Percentiles rank a stretch among this genome's conserved stretches.
These are phyloP conservation scores for Deilephila porcellus DNA, from an alignment of 2,888 invertebrate genomes.

Conservation along the genomic window DNA sequence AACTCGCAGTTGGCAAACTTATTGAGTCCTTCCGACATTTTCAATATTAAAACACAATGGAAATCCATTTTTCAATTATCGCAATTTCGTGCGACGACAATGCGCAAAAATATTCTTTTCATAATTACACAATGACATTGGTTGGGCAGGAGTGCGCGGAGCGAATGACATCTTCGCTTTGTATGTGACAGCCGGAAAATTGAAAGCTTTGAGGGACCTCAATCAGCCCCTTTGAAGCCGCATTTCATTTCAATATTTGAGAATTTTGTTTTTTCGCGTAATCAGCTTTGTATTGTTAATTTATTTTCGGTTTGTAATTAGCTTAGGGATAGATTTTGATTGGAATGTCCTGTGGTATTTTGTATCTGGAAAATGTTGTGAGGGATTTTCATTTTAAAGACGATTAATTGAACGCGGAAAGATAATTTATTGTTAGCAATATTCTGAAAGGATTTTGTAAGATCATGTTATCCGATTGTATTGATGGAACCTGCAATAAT, in stretches of 20 bases:
- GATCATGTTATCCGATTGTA: too few species aligned
- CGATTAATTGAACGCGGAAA: too few species aligned
- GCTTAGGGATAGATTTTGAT: background rate
- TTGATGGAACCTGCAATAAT: too few species aligned
- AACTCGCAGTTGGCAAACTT: background rate
- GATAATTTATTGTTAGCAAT: too few species aligned
- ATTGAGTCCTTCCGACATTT: background rate
- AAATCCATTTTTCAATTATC: slow-evolving; percentile 21
- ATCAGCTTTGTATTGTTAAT: background rate
- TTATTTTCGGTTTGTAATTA: background rate
- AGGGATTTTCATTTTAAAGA: too few species aligned
- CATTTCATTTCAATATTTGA: slow-evolving; percentile 30
- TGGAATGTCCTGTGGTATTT: too few species aligned
- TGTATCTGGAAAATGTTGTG: too few species aligned
- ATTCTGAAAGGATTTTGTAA: too few species aligned
- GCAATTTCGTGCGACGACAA: slow-evolving; percentile 13
- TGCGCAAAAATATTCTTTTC: slow-evolving; percentile 21
- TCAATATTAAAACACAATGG: slow-evolving; percentile 16
- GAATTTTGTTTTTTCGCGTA: background rate
- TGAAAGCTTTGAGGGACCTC: slow-evolving; percentile 67
- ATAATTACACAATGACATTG: slow-evolving; percentile 26
- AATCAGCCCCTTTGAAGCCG: slow-evolving; percentile 54
- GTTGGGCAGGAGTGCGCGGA: slow-evolving; percentile 7
- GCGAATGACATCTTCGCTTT: slow-evolving; percentile 44
- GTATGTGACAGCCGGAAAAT: slow-evolving; percentile 69